Evolutionary conservation across 2,888 invertebrate species (phyloP).

Genomic region (Ophion obscuratus): DNA sequence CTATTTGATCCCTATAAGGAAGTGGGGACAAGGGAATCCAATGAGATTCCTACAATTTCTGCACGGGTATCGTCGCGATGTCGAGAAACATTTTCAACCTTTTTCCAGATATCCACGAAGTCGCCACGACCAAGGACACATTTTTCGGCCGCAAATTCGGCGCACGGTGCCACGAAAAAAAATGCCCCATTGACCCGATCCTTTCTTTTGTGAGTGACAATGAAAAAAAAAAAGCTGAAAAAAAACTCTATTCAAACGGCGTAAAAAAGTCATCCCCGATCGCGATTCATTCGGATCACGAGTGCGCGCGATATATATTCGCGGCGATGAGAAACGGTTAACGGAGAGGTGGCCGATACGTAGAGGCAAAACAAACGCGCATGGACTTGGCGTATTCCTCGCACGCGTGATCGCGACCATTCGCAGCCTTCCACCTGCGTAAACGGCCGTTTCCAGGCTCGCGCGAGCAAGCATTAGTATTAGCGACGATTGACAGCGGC

Average conservation of each 20-base stretch:
- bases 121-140: too few relatives aligned
- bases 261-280: slow-evolving; percentile 43
- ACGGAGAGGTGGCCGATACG: too few relatives aligned
- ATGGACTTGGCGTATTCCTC: slow-evolving; percentile 51
- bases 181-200: neutral
- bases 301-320: neutral
- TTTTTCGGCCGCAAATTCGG: too few relatives aligned
- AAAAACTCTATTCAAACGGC: slow-evolving; percentile 41
- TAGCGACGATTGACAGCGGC: slow-evolving; percentile 51
- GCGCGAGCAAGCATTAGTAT: slow-evolving; percentile 45
- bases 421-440: too few relatives aligned
- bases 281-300: slow-evolving; percentile 54
- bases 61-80: too few relatives aligned
- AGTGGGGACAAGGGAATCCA: too few relatives aligned
- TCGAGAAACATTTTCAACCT: neutral
- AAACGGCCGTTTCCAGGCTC: too few relatives aligned
- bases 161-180: neutral
- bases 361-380: slow-evolving; percentile 28
- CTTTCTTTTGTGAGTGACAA: neutral
- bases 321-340: too few relatives aligned
- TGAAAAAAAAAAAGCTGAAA: neutral
- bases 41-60: too few relatives aligned
- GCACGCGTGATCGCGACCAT: slow-evolving; percentile 14
- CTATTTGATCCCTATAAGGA: too few relatives aligned
- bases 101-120: neutral